A percentile compares a stretch with the other conserved stretches of the same genome.
phyloP scores from a whole-genome alignment of 2,888 invertebrate species.

The Cephonodes hylas region DNA sequence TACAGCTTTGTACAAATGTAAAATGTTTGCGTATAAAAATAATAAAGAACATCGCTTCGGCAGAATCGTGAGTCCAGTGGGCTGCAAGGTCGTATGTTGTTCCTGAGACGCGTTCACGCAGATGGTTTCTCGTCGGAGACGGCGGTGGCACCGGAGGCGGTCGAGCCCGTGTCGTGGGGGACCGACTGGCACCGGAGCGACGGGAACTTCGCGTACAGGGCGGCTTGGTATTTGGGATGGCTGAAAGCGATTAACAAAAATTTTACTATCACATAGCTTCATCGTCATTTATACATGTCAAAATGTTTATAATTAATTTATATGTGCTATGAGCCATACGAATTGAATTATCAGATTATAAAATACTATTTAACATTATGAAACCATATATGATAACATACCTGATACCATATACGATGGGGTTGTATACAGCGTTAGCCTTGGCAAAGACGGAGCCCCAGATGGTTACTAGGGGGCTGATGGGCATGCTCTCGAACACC shows the following conservation, averaged over 20 bases:
- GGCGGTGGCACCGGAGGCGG: slow-evolving; percentile 85
- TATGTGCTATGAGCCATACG: too few species aligned
- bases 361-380: too few species aligned
- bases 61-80: slow-evolving; percentile 57
- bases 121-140: slow-evolving; percentile 85
- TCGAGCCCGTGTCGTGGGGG: slow-evolving; percentile 83
- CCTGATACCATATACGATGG: slow-evolving; percentile 95
- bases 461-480: slow-evolving; percentile 90
- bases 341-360: too few species aligned
- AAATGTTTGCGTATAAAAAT: slow-evolving; percentile 73
- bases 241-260: slow-evolving; percentile 60
- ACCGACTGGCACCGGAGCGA: slow-evolving; percentile 84
- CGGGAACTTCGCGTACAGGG: slow-evolving; percentile 89
- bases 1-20: slow-evolving; percentile 73
- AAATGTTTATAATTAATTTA: too few species aligned
- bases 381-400: slow-evolving; percentile 42
- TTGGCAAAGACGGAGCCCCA: slow-evolving; percentile 96
- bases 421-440: slow-evolving; percentile 94
- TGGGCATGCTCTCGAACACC: slow-evolving; percentile 86
- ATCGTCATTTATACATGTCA: too few species aligned
- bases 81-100: slow-evolving; percentile 30
- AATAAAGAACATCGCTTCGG: slow-evolving; percentile 71
- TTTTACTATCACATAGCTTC: not conserved
- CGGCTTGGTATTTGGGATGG: slow-evolving; percentile 90
- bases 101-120: slow-evolving; percentile 64